phyloP scores from a whole-genome alignment of 2,888 invertebrate genomes.

The Colletes collaris region DNA sequence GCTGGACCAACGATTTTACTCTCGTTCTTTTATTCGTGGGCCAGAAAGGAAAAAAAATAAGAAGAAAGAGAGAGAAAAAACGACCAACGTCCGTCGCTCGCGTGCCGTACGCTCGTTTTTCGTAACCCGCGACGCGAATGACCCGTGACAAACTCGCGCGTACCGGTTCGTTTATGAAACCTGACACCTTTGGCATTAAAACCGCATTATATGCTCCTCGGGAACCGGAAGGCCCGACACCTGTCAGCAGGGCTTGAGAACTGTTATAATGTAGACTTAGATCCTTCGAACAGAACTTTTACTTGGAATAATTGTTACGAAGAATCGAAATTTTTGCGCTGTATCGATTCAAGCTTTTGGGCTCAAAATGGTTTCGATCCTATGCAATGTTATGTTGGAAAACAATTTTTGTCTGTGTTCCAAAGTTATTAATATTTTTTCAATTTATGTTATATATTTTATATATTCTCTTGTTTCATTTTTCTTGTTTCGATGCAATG shows the following conservation, averaged over 20 bases:
- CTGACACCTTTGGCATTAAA: slow-evolving; percentile 67
- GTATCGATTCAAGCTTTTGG: too few relatives aligned
- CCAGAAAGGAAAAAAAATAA: slow-evolving; percentile 4
- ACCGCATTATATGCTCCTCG: slow-evolving; percentile 55
- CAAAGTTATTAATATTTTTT: too few relatives aligned
- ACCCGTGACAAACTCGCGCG: slow-evolving; percentile 52
- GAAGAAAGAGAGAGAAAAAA: background rate
- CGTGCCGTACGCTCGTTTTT: slow-evolving; percentile 45
- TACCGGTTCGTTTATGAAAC: slow-evolving; percentile 64
- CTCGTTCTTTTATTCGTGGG: slow-evolving; percentile 15
- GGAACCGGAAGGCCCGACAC: slow-evolving; percentile 60
- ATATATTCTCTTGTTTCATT: too few relatives aligned
- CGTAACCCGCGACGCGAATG: slow-evolving; percentile 55
- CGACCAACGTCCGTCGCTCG: slow-evolving; percentile 36
- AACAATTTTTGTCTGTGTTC: too few relatives aligned
- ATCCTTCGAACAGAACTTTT: too few relatives aligned
- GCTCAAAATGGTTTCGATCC: too few relatives aligned
- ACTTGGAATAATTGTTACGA: too few relatives aligned
- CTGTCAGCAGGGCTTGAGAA: slow-evolving; percentile 40
- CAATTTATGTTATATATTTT: too few relatives aligned
- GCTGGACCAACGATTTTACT: background rate
- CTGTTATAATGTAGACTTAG: too few relatives aligned
- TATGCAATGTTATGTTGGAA: too few relatives aligned
- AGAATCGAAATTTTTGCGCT: too few relatives aligned
- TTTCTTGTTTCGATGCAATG: too few relatives aligned